Evolutionary conservation across 2,113 vertebrate genomes (phyloP), one percentile per base, ranked within the genome.

Genomic region (Coryphaenoides rupestris): DNA sequence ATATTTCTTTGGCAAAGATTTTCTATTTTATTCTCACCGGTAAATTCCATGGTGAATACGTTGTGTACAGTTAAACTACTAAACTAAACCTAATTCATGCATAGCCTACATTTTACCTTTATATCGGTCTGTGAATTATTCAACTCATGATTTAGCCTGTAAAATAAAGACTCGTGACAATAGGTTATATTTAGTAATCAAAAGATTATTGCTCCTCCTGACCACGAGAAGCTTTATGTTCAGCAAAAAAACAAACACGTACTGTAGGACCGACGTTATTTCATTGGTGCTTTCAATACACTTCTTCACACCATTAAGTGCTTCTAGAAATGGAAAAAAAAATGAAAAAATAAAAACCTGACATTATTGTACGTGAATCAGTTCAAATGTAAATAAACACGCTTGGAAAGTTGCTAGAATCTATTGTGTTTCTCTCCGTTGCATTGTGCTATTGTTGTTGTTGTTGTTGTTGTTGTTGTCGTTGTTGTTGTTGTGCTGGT

Each of bases 341-440:
- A 40, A 73, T 54, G 66, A 69, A 28, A 58, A 74, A 50, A 68
- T 59, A n/a, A 40, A 40, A 40, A 40, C 9, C 33, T 12, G 70
- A 73, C 55, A 75, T 69, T 85, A 82, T 77, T 84, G 84, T 83
- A 85, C 21, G 72, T 73, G 73, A 24, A 75, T 70, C 52, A 40
- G 70, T 74, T 80, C 72, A 78, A 85, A 69, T 82, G 75, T 79
- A 75, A 91, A 90, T 92, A 90, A 91, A 91, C 62, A 19, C 75
- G 56, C 65, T 60, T 78, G 62, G n/a, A 68, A 81, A 53, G 66
- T 64, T 71, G 56, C 57, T 23, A 19, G 56, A 22, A 14, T 74
- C 69, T 65, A 53, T 19, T 71, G 72, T 40, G 2, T 1, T 40
- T 40, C 7, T 40, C 9, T 40, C 33, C 9, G 33, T 9, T 7